These are phyloP conservation scores for Diprion similis DNA, from an alignment of 1,140 invertebrate genomes.

Conservation along the genomic window DNA sequence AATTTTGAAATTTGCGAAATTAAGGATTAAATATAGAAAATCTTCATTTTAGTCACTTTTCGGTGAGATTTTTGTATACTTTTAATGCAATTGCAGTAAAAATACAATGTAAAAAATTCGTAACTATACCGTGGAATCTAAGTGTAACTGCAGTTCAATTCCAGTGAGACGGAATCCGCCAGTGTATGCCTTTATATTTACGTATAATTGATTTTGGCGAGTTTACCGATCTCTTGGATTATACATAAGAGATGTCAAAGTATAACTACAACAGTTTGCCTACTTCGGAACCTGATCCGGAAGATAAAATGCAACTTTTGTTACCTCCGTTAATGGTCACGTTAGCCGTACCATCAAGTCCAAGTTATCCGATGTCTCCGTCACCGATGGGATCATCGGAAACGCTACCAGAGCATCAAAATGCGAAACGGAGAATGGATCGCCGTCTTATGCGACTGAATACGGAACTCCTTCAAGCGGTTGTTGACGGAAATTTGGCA, in stretches of 20 bases:
- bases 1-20: no score
- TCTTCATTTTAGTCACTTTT: no score
- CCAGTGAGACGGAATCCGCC: no score
- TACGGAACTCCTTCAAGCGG: slow-evolving; percentile 59
- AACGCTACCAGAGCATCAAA: slow-evolving; percentile 15
- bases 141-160: no score
- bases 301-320: neutral
- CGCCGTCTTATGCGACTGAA: slow-evolving; percentile 54
- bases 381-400: slow-evolving; percentile 1
- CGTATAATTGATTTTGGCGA: no score
- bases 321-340: neutral
- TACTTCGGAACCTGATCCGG: neutral
- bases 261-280: neutral
- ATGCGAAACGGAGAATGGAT: slow-evolving; percentile 52
- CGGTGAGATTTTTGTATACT: no score
- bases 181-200: no score
- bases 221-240: no score
- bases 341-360: neutral
- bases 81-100: no score
- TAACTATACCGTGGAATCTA: no score
- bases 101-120: no score
- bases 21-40: no score
- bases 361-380: slow-evolving; percentile 1
- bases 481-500: slow-evolving; percentile 47
- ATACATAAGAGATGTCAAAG: neutral